These are phyloP conservation scores for Hyperoplus lanceolatus DNA, from an alignment of 2,797 vertebrate species.

Conservation along the genomic window DNA sequence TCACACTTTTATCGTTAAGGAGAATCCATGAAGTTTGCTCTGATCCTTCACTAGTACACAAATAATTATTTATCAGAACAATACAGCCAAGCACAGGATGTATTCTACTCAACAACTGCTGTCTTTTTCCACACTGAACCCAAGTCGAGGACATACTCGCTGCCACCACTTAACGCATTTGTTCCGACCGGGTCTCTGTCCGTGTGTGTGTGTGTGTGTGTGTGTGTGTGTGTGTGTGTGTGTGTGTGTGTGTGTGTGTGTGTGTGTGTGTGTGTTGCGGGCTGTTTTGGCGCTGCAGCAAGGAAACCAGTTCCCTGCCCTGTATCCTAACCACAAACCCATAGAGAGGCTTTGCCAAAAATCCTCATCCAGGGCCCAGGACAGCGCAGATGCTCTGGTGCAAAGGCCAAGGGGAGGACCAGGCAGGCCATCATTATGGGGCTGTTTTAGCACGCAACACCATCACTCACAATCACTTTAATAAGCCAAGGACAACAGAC, in stretches of 20 bases:
- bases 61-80: conserved; percentile 32
- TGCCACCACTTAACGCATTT: conserved; percentile 22
- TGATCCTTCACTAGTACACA: conserved; percentile 19
- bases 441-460: conserved; percentile 16
- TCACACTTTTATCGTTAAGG: no score
- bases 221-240: no score
- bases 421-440: not conserved
- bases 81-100: conserved; percentile 2
- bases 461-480: conserved; percentile 12
- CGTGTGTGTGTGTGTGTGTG: no score
- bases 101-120: conserved; percentile 46
- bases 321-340: conserved; percentile 9
- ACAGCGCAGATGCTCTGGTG: conserved; percentile 59
- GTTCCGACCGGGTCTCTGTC: conserved; percentile 3
- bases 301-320: conserved; percentile 35
- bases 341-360: conserved; percentile 29
- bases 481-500: conserved; percentile 41
- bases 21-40: conserved; percentile 1
- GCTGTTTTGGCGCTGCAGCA: conserved; percentile 41
- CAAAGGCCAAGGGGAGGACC: conserved; percentile 7
- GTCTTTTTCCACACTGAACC: conserved; percentile 14
- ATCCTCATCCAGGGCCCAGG: conserved; percentile 41
- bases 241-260: no score
- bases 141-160: not conserved
- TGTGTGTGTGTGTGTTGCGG: no score